Percentiles rank a stretch among this genome's conserved stretches.
phyloP scores from a whole-genome alignment of 2,797 vertebrate genomes.

The Trachops cirrhosus region DNA sequence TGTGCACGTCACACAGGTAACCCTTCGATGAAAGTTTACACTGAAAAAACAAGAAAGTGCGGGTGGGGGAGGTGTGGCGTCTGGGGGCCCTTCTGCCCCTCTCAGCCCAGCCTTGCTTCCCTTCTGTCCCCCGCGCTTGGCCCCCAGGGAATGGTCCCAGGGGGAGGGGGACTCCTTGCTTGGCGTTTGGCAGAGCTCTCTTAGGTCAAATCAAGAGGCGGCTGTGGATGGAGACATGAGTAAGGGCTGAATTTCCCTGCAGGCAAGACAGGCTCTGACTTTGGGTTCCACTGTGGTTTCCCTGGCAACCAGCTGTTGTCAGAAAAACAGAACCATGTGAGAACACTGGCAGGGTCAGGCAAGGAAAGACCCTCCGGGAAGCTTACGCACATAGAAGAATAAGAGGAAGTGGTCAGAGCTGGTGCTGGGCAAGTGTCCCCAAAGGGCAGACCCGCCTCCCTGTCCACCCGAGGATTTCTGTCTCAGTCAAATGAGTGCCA shows the following conservation, averaged over 20 bases:
- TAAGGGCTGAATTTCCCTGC: not conserved
- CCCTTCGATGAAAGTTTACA: fast-evolving
- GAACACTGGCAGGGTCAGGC: not conserved
- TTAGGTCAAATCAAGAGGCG: not conserved
- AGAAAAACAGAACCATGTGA: conserved; percentile 34
- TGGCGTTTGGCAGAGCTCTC: not conserved
- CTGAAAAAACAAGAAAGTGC: too few relatives aligned
- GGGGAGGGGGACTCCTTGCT: not conserved
- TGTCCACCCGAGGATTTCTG: too few relatives aligned
- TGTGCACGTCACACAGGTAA: fast-evolving
- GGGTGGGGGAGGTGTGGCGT: not conserved
- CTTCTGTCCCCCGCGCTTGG: not conserved
- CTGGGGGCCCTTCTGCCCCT: not conserved
- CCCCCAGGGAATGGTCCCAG: not conserved
- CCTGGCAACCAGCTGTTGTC: conserved; percentile 50
- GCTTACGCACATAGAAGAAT: not conserved
- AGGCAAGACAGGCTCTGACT: not conserved
- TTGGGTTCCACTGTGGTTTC: not conserved
- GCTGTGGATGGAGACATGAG: not conserved
- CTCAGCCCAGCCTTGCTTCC: not conserved
- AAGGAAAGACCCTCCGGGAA: not conserved
- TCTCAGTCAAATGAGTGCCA: not conserved
- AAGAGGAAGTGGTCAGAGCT: not conserved
- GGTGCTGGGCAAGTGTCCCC: not conserved
- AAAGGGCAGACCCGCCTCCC: not conserved